Percentiles rank a stretch among this genome's conserved stretches.
Evolutionary conservation across 2,888 invertebrate genomes (phyloP).

Genomic region (Portevinia maculata): DNA sequence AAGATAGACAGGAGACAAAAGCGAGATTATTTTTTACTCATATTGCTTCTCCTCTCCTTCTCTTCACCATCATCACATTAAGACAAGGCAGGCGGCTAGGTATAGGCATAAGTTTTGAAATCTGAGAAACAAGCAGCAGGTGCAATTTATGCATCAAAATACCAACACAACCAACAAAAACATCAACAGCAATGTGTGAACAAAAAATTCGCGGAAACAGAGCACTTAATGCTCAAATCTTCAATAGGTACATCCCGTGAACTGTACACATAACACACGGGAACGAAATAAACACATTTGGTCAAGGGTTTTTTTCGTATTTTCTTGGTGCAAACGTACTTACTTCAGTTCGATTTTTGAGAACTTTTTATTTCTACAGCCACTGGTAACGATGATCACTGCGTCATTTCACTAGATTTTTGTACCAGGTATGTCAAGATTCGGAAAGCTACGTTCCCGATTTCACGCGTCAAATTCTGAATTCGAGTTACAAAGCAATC

Average conservation of each 20-base stretch:
- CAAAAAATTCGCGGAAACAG: slow-evolving; percentile 44
- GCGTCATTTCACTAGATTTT: slow-evolving; percentile 63
- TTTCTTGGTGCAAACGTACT: slow-evolving; percentile 17
- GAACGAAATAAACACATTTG: slow-evolving; percentile 58
- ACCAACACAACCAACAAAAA: slow-evolving; percentile 36
- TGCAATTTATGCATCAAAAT: slow-evolving; percentile 57
- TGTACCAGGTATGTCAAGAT: not conserved
- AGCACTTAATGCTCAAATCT: slow-evolving; percentile 18
- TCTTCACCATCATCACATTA: not conserved
- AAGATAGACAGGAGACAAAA: slow-evolving; percentile 39
- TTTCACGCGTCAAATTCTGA: slow-evolving; percentile 25
- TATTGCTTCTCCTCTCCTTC: slow-evolving; percentile 6
- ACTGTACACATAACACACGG: slow-evolving; percentile 21
- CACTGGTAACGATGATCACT: slow-evolving; percentile 38
- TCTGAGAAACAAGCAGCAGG: slow-evolving; percentile 70
- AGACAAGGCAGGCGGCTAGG: not conserved
- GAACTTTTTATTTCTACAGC: slow-evolving; percentile 14
- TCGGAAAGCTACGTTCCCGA: not conserved
- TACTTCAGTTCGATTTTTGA: slow-evolving; percentile 28
- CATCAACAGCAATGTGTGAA: slow-evolving; percentile 38
- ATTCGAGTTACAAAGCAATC: slow-evolving; percentile 14
- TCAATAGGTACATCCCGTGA: not conserved
- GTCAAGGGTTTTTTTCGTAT: slow-evolving; percentile 24
- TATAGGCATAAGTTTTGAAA: slow-evolving; percentile 54
- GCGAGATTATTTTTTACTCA: slow-evolving; percentile 19